These are phyloP conservation scores for Pteropus alecto DNA, from an alignment of 2,113 vertebrate genomes.

Conservation along the genomic window DNA sequence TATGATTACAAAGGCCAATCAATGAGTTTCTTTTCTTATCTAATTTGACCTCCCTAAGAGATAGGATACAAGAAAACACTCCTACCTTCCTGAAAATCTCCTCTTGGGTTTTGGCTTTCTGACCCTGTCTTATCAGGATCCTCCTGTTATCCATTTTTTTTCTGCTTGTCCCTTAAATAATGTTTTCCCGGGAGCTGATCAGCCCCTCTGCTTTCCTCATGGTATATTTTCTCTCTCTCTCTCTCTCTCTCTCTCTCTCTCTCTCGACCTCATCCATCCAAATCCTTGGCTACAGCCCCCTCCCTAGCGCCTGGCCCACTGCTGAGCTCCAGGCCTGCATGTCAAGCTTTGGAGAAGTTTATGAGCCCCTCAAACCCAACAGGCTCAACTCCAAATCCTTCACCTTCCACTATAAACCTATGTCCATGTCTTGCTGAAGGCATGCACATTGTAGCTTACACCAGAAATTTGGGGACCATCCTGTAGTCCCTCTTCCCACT, in stretches of 20 bases:
- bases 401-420: not conserved
- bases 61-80: not conserved
- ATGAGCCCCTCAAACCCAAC: not conserved
- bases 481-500: not conserved
- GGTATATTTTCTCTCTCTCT: no score
- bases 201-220: not conserved
- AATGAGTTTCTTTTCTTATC: not conserved
- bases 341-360: not conserved
- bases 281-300: not conserved
- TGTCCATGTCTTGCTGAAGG: not conserved
- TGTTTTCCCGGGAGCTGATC: not conserved
- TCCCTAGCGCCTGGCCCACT: not conserved
- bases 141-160: not conserved
- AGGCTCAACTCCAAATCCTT: not conserved
- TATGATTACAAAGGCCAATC: not conserved
- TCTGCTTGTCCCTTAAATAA: not conserved
- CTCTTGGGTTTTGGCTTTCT: not conserved
- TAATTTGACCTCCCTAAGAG: not conserved
- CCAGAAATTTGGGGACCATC: rapidly evolving
- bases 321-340: not conserved
- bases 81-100: not conserved
- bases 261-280: not conserved
- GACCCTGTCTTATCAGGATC: not conserved
- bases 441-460: rapidly evolving
- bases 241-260: no score